Evolutionary conservation across 1,140 invertebrate genomes (phyloP).

Genomic region (Brachionus asplanchnoidis): DNA sequence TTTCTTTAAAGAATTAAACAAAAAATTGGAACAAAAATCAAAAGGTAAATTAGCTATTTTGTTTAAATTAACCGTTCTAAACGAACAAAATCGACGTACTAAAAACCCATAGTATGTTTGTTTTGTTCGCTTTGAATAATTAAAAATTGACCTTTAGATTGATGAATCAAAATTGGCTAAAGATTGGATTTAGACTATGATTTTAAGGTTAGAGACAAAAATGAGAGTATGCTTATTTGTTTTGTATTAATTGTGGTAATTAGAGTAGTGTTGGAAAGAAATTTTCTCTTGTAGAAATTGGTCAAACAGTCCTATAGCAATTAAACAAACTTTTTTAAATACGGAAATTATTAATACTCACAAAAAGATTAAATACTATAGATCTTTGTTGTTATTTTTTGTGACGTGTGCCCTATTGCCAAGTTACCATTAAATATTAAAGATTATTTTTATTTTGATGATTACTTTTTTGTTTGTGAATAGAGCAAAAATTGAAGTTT

Average conservation of each 20-base stretch:
- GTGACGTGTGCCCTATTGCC: neutral
- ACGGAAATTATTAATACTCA: neutral
- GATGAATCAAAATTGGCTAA: neutral
- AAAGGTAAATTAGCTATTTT: constrained; percentile 17
- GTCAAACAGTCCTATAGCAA: neutral
- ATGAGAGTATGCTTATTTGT: neutral
- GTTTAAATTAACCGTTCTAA: constrained; percentile 30
- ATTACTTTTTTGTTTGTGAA: neutral
- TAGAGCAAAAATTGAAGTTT: neutral
- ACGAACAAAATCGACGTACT: neutral
- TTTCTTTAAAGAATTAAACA: neutral
- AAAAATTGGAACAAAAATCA: constrained; percentile 15
- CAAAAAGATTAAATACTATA: neutral
- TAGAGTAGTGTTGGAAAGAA: neutral
- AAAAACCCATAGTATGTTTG: neutral
- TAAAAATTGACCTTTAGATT: constrained; percentile 17
- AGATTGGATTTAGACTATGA: neutral
- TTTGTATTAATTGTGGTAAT: neutral
- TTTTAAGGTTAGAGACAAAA: neutral
- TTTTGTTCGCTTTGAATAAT: neutral
- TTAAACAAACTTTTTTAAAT: neutral
- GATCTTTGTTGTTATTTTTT: neutral
- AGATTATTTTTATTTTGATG: neutral
- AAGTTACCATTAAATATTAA: neutral
- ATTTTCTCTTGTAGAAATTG: neutral